These are phyloP conservation scores for Paracanthobrama guichenoti DNA, from an alignment of 2,113 vertebrate genomes.

Conservation along the genomic window DNA sequence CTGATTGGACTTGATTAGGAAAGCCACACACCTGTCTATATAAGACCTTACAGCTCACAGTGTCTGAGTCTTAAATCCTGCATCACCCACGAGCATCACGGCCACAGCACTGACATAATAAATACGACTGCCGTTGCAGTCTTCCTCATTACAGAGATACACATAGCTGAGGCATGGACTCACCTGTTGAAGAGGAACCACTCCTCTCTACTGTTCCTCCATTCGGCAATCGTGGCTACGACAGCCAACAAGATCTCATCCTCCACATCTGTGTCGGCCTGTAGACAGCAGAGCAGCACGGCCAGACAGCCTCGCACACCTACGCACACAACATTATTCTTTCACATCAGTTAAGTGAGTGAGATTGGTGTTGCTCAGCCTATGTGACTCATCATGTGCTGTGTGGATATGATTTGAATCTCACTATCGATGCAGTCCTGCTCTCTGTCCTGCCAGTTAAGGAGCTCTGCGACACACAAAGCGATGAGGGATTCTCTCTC, in stretches of 20 bases:
- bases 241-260: slow-evolving; percentile 80
- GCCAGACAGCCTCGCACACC: slow-evolving; percentile 88
- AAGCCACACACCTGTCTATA: no score
- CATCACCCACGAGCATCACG: neutral
- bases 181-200: slow-evolving; percentile 89
- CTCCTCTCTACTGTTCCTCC: slow-evolving; percentile 85
- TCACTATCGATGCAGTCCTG: slow-evolving; percentile 75
- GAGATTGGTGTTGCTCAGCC: neutral
- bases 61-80: neutral
- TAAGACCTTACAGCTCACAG: no score
- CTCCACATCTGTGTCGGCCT: slow-evolving; percentile 74
- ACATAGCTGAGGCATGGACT: slow-evolving; percentile 41
- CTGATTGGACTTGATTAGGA: no score
- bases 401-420: slow-evolving; percentile 46
- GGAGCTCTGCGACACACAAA: slow-evolving; percentile 83
- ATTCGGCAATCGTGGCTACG: slow-evolving; percentile 85
- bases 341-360: slow-evolving; percentile 12
- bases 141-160: slow-evolving; percentile 9
- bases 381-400: neutral
- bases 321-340: slow-evolving; percentile 57
- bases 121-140: neutral
- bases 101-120: neutral
- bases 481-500: slow-evolving; percentile 83
- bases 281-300: slow-evolving; percentile 87
- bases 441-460: slow-evolving; percentile 79